Evolutionary conservation across 2,797 vertebrate genomes (phyloP).

Genomic region (Sebastolobus altivelis): DNA sequence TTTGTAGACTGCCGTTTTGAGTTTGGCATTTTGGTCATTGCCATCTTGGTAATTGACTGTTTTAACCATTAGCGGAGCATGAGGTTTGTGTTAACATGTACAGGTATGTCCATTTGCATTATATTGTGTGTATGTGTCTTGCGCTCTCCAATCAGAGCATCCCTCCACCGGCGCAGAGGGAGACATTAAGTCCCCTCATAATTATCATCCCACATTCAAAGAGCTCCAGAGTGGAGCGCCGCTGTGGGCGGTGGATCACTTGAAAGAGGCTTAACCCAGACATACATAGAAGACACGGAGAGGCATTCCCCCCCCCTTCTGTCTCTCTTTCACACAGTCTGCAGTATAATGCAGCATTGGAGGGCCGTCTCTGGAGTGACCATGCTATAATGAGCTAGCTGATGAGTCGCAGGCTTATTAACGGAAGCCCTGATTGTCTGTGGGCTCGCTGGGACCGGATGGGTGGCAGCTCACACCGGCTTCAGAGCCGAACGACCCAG

Average conservation of each 20-base stretch:
- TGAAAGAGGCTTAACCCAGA: slow-evolving; percentile 66
- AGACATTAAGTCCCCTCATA: slow-evolving; percentile 69
- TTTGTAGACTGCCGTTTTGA: too few relatives aligned
- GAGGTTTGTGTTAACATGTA: slow-evolving; percentile 1
- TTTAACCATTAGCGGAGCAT: neutral
- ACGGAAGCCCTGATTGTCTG: slow-evolving; percentile 64
- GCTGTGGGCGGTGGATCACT: slow-evolving; percentile 68
- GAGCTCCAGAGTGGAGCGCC: slow-evolving; percentile 47
- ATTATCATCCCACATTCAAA: slow-evolving; percentile 74
- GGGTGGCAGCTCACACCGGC: slow-evolving; percentile 44
- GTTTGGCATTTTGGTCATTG: too few relatives aligned
- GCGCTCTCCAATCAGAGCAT: neutral
- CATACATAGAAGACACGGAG: slow-evolving; percentile 36
- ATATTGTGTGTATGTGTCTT: neutral
- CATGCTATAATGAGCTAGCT: slow-evolving; percentile 68
- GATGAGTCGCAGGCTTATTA: slow-evolving; percentile 69
- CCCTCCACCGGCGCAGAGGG: slow-evolving; percentile 22
- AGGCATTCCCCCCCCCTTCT: slow-evolving; percentile 18
- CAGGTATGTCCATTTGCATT: slow-evolving; percentile 12
- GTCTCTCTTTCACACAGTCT: slow-evolving; percentile 11
- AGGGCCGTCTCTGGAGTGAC: slow-evolving; percentile 67
- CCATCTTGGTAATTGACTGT: too few relatives aligned
- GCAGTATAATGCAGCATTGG: slow-evolving; percentile 19
- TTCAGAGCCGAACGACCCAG: slow-evolving; percentile 43
- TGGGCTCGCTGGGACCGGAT: slow-evolving; percentile 39